Conservation (phyloP, 2,113 vertebrate species). For the Sceloporus tristichus region DNA sequence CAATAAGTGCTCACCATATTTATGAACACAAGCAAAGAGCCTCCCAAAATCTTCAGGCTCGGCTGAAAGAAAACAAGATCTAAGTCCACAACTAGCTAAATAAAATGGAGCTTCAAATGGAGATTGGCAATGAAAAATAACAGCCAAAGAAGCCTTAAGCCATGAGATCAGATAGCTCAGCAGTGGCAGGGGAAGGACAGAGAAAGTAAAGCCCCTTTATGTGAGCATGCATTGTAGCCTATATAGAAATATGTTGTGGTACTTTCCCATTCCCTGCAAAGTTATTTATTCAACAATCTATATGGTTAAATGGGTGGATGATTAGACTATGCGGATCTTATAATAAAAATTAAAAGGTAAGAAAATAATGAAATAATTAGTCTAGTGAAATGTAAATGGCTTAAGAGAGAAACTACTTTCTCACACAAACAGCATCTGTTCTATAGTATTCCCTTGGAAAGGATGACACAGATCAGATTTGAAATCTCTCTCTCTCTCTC, state of each 20-base stretch:
- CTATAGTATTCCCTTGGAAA: no score
- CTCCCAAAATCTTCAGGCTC: background rate
- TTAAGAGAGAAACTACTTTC: no score
- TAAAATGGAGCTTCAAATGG: background rate
- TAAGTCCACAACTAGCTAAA: background rate
- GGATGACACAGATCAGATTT: background rate
- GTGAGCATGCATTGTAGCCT: background rate
- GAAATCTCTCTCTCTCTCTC: no score
- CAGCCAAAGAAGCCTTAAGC: background rate
- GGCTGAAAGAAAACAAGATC: background rate
- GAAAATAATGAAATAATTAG: no score
- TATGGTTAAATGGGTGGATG: background rate
- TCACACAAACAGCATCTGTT: no score
- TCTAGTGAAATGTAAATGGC: no score
- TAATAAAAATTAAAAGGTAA: background rate
- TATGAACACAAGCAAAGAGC: background rate
- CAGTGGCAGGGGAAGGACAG: constrained; percentile 16
- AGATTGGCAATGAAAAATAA: constrained; percentile 31
- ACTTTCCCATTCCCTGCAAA: no score
- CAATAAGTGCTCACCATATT: background rate
- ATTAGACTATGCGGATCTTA: background rate
- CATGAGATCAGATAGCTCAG: constrained; percentile 15
- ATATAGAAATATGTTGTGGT: background rate
- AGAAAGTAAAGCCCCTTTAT: background rate
- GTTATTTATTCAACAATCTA: background rate